Base-by-base conservation (phyloP, 2,888 invertebrate genomes). In the Drosophila infuscata region DNA sequence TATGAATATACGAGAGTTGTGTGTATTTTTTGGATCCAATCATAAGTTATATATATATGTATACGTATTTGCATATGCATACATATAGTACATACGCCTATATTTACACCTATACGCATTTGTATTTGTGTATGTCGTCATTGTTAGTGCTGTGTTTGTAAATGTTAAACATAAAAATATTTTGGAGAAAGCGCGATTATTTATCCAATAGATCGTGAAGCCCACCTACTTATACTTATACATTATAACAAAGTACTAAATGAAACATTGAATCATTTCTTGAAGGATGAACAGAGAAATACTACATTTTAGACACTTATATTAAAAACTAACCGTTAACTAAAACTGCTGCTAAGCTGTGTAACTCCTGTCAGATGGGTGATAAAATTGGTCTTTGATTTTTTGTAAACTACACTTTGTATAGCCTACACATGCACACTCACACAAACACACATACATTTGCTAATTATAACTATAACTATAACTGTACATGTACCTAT, bases 351-450 rank as follows among this genome's bases (percentile, higher is more conserved):
- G 74, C 78, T 75, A 82, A 88, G 87, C 83, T 83, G 81, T 82
- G 82, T 92, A 93, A 93, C 93, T 93, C 92, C 91, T 93, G 93
- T 93, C 93, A 93, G 93, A 92, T 93, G 93, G 93, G 93, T 92
- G 89, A 92, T 88, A 91, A 84, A 76, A 75, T 77, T 89, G 67
- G 70, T 63, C 70, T 74, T 71, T 85, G 64, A 77, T 76, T 88
- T 79, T 81, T 79, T 81, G 70, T 76, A 68, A 76, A 60, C 66
- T 51, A 81, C 79, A 61, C 72, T 70, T 59, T 80, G 59, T 77
- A 78, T 60, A 76, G 66, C 67, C 61, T 35, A 69, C 52, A 61
- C 49, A 43, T 46, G 60, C 72, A 20, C 54, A 38, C 49, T 54
- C 48, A 54, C 53, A 57, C 54, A 53, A 33, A 36, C 54, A 57